phyloP scores from a whole-genome alignment of 2,888 invertebrate species.

The Aleiodes testaceus region DNA sequence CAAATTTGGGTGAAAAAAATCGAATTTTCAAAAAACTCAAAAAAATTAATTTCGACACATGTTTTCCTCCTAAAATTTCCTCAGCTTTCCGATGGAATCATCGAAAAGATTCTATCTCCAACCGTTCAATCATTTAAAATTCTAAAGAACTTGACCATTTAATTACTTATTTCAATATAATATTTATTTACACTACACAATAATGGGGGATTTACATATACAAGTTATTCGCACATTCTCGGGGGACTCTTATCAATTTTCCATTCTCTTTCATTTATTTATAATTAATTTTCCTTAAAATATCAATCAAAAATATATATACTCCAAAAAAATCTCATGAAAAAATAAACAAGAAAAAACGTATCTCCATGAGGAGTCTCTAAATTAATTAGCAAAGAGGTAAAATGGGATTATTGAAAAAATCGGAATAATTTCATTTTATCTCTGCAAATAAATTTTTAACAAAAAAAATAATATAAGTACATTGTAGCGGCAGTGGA shows the following conservation, averaged over 20 bases:
- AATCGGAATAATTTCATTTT: neutral
- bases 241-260: neutral
- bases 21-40: no score
- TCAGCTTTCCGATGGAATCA: no score
- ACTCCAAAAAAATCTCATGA: neutral
- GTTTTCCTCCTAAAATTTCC: no score
- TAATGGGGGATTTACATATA: slow-evolving; percentile 65
- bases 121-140: neutral
- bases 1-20: no score
- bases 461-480: neutral
- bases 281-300: neutral
- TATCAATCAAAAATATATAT: slow-evolving; percentile 1
- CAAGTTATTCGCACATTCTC: slow-evolving; percentile 13
- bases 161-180: slow-evolving; percentile 62
- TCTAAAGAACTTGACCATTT: neutral
- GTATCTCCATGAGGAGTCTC: neutral
- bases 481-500: slow-evolving; percentile 17
- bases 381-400: neutral
- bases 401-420: no score
- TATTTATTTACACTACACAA: slow-evolving; percentile 72
- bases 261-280: neutral
- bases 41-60: no score
- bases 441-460: neutral
- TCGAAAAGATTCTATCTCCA: no score
- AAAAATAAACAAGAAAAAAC: slow-evolving; percentile 8